A percentile compares a stretch with the other conserved stretches of the same genome.
phyloP scores from a whole-genome alignment of 2,797 vertebrate genomes.

The Darevskia mixta region DNA sequence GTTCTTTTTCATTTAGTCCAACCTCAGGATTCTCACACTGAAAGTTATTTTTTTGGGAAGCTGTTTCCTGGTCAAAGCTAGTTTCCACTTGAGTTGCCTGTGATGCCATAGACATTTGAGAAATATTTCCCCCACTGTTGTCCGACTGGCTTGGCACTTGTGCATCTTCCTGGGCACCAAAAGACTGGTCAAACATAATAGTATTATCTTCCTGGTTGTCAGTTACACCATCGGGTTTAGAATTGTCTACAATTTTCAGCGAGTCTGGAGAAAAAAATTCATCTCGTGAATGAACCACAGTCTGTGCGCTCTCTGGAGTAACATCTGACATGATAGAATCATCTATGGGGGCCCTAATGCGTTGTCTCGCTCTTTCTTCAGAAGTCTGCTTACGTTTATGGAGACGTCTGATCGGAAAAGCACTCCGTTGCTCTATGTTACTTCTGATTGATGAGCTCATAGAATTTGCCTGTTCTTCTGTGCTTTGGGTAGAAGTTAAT shows the following conservation, averaged over 20 bases:
- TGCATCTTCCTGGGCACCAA: constrained; percentile 87
- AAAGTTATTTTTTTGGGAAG: constrained; percentile 78
- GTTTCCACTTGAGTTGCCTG: constrained; percentile 78
- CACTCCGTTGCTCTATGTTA: constrained; percentile 85
- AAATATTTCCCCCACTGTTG: constrained; percentile 81
- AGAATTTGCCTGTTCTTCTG: constrained; percentile 73
- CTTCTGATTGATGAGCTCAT: constrained; percentile 73
- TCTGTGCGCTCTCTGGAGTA: constrained; percentile 76
- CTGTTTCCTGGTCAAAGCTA: constrained; percentile 77
- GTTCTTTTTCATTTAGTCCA: constrained; percentile 81
- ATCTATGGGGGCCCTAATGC: constrained; percentile 83
- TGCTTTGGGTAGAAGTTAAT: constrained; percentile 84
- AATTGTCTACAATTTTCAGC: constrained; percentile 84
- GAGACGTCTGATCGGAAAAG: constrained; percentile 90
- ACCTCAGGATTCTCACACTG: constrained; percentile 79
- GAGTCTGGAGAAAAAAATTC: constrained; percentile 92
- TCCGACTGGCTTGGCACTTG: constrained; percentile 97
- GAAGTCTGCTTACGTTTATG: constrained; percentile 93
- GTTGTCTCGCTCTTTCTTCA: constrained; percentile 88
- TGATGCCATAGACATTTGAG: constrained; percentile 81
- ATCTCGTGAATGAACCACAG: constrained; percentile 77
- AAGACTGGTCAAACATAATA: constrained; percentile 80
- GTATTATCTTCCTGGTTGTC: constrained; percentile 79
- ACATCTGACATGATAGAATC: constrained; percentile 79
- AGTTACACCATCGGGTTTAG: constrained; percentile 68